A percentile compares a stretch with the other conserved stretches of the same genome.
These are phyloP conservation scores for Drosophila neutralis DNA, from an alignment of 2,888 invertebrate genomes.

Conservation along the genomic window DNA sequence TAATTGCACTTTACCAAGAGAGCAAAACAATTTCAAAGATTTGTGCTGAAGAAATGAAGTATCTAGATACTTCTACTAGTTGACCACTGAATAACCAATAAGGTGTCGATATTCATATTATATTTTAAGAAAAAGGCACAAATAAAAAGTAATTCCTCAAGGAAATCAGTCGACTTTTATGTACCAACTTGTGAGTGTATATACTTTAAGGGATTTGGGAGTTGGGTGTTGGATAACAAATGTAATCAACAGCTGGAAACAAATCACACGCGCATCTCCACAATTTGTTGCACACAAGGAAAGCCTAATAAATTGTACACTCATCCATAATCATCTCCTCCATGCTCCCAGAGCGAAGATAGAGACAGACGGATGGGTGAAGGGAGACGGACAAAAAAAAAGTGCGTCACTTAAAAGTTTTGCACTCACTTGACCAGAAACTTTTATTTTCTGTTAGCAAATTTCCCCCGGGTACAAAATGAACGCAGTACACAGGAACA, in stretches of 20 bases:
- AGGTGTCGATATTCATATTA: background rate
- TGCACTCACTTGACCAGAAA: conserved; percentile 81
- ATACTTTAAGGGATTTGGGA: background rate
- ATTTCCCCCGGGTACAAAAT: conserved; percentile 74
- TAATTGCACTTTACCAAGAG: background rate
- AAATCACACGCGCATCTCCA: conserved; percentile 27
- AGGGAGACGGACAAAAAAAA: conserved; percentile 32
- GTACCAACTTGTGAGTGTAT: background rate
- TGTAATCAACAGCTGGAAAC: conserved; percentile 59
- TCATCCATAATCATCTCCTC: conserved; percentile 48
- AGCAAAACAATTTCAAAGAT: background rate
- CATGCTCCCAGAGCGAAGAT: background rate
- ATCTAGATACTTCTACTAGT: background rate
- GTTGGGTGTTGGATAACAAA: conserved; percentile 17
- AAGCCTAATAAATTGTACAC: conserved; percentile 70
- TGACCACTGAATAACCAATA: background rate
- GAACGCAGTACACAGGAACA: conserved; percentile 15
- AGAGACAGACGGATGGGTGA: no score
- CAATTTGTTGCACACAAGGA: conserved; percentile 42
- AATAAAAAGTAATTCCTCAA: conserved; percentile 8
- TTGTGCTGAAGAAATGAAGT: background rate
- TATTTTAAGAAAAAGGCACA: background rate
- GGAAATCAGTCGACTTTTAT: conserved; percentile 23
- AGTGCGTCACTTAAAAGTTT: conserved; percentile 81
- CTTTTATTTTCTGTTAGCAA: conserved; percentile 80